These are phyloP conservation scores for Oncorhynchus keta DNA, from an alignment of 2,113 vertebrate species.

Conservation along the genomic window DNA sequence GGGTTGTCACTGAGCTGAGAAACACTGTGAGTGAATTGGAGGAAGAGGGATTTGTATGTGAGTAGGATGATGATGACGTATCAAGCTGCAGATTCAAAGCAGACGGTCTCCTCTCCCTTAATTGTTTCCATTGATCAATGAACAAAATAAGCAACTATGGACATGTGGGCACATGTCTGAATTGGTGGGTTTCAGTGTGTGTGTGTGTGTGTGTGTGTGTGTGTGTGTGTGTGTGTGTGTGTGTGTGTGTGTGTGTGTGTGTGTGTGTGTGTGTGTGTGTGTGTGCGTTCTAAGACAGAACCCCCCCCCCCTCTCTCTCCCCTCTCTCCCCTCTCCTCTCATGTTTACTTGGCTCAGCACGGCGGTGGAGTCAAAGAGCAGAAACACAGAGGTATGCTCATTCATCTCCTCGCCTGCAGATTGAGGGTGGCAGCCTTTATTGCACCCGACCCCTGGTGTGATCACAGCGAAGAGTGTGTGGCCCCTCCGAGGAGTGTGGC, in stretches of 20 bases:
- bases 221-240: constrained; percentile 25
- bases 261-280: neutral
- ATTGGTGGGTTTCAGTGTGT: constrained; percentile 28
- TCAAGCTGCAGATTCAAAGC: constrained; percentile 32
- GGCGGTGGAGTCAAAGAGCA: constrained; percentile 60
- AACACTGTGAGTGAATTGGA: constrained; percentile 3
- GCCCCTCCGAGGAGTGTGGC: constrained; percentile 21
- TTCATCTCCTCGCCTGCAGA: constrained; percentile 55
- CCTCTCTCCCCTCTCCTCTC: constrained; percentile 29
- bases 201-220: constrained; percentile 13
- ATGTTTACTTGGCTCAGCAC: constrained; percentile 50
- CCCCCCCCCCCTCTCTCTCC: neutral
- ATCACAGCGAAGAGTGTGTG: constrained; percentile 41
- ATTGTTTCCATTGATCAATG: constrained; percentile 34
- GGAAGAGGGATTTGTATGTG: neutral
- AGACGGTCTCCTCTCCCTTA: constrained; percentile 20
- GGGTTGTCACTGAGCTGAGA: neutral
- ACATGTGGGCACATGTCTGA: constrained; percentile 7
- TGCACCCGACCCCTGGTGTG: constrained; percentile 39
- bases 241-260: neutral
- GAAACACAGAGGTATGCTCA: constrained; percentile 46
- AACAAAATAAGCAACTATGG: constrained; percentile 21
- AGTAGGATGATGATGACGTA: constrained; percentile 19
- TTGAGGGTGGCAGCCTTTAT: constrained; percentile 47
- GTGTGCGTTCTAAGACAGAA: constrained; percentile 27